Evolutionary conservation across 1,140 invertebrate species (phyloP).

Genomic region (Drosophila albomicans): DNA sequence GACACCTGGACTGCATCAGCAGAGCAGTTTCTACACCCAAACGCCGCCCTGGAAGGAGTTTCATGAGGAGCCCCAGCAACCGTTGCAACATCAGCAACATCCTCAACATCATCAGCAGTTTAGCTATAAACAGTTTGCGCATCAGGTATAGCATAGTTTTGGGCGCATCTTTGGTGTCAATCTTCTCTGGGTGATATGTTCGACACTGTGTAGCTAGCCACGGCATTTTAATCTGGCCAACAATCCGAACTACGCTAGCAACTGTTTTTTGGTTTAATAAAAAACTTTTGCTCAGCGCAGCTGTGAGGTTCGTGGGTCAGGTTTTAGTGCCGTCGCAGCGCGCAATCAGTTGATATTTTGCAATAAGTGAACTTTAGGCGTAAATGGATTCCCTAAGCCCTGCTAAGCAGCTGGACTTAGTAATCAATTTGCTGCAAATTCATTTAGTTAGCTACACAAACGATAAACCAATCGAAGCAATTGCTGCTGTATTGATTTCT

Average conservation of each 20-base stretch:
- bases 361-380: constrained; percentile 31
- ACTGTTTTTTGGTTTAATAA: constrained; percentile 25
- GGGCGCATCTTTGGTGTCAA: constrained; percentile 47
- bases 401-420: constrained; percentile 17
- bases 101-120: constrained; percentile 24
- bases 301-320: background rate
- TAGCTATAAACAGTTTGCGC: constrained; percentile 61
- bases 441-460: constrained; percentile 35
- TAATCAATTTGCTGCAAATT: constrained; percentile 37
- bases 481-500: constrained; percentile 43
- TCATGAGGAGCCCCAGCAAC: constrained; percentile 59
- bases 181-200: constrained; percentile 68
- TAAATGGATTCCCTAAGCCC: constrained; percentile 35
- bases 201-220: constrained; percentile 28
- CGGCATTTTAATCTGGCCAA: constrained; percentile 19
- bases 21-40: constrained; percentile 82
- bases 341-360: constrained; percentile 47
- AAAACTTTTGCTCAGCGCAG: constrained; percentile 19
- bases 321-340: constrained; percentile 17
- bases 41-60: constrained; percentile 84
- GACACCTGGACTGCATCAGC: constrained; percentile 69
- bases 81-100: constrained; percentile 21
- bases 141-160: constrained; percentile 73
- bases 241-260: background rate
- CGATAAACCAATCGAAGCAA: constrained; percentile 25